These are phyloP conservation scores for Megaceryle torquata DNA, from an alignment of 2,113 vertebrate genomes.

Conservation along the genomic window DNA sequence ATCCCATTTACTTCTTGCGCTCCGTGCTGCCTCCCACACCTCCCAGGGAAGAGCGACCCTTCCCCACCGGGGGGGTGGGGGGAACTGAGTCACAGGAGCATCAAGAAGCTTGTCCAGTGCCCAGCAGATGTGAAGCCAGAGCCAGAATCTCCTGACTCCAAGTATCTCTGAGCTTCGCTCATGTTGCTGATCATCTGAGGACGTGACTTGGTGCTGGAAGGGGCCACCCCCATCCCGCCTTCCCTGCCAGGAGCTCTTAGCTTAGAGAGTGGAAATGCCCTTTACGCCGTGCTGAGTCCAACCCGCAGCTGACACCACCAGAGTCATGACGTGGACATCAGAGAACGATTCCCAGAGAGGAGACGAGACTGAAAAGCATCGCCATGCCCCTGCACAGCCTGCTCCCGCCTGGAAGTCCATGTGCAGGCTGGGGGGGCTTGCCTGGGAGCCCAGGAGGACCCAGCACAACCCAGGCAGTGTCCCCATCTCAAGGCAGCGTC, in stretches of 20 bases:
- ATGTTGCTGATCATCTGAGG: not conserved
- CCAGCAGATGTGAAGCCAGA: not conserved
- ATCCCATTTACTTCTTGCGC: not conserved
- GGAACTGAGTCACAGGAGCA: not conserved
- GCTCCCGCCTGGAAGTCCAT: not conserved
- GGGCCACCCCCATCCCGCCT: not conserved
- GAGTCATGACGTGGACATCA: rapidly evolving
- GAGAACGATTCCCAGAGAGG: not conserved
- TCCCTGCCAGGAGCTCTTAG: not conserved
- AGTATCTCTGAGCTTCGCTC: not conserved
- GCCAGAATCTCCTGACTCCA: not conserved
- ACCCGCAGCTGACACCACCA: not conserved
- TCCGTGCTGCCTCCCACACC: not conserved
- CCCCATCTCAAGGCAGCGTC: not conserved
- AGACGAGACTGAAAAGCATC: rapidly evolving
- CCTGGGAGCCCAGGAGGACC: not conserved
- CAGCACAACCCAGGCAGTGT: not conserved
- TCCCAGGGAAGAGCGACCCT: no score
- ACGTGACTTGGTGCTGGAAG: not conserved
- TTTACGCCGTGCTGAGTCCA: not conserved
- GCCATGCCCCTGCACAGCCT: not conserved
- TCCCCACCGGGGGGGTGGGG: not conserved
- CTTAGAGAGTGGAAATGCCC: not conserved
- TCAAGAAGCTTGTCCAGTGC: not conserved
- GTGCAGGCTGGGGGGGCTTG: rapidly evolving